phyloP scores from a whole-genome alignment of 2,797 vertebrate genomes.

The Geotria australis region DNA sequence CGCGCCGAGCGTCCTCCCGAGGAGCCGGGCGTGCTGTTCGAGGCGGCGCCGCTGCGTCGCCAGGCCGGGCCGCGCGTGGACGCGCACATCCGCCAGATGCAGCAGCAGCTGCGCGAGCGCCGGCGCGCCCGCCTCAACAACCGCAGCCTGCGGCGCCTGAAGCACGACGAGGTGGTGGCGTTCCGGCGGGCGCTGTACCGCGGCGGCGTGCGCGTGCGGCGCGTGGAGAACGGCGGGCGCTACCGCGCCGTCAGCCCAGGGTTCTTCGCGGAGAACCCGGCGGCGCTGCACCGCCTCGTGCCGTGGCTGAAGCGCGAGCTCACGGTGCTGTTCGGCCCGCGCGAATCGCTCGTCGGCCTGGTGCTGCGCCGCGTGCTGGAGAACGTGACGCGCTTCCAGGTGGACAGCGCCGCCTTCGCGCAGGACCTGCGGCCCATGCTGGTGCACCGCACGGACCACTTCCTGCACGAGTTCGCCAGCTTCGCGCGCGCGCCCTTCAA shows the following conservation, averaged over 20 bases:
- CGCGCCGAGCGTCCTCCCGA: neutral
- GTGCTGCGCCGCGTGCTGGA: neutral
- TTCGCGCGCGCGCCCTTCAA: neutral
- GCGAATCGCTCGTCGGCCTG: neutral
- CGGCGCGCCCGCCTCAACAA: neutral
- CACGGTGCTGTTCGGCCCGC: neutral
- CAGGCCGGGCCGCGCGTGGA: neutral
- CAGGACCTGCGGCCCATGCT: neutral
- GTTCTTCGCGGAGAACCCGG: neutral
- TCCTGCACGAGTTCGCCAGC: neutral
- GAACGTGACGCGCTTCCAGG: neutral
- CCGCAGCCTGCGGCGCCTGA: neutral
- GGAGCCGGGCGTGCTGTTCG: neutral
- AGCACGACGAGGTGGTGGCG: neutral
- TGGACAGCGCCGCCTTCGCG: neutral
- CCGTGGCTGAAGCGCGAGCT: neutral
- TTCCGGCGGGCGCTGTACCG: neutral
- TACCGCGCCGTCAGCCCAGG: neutral
- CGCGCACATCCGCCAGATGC: neutral
- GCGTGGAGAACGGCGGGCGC: neutral
- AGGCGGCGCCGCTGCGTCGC: neutral
- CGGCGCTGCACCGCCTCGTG: neutral
- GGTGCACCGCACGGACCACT: neutral
- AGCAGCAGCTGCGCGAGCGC: neutral
- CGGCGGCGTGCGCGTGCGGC: neutral